Conservation (phyloP, 2,797 vertebrate species). For the Hippoglossus hippoglossus region DNA sequence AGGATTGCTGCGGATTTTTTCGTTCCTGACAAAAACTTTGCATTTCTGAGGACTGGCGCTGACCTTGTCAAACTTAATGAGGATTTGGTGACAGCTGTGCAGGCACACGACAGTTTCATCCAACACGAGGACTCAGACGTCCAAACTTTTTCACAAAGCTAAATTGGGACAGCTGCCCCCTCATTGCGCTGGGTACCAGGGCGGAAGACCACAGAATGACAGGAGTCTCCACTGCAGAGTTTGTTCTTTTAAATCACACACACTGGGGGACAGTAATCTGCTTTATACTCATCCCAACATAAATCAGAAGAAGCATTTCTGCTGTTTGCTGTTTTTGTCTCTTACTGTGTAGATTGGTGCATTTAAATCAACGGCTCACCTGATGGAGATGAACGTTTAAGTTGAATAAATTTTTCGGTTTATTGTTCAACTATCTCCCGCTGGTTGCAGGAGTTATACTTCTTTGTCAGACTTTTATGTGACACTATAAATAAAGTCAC, state of each 20-base stretch:
- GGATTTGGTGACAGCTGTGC: constrained; percentile 36
- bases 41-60: constrained; percentile 24
- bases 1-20: background rate
- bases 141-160: constrained; percentile 31
- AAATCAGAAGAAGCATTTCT: background rate
- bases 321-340: background rate
- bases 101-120: constrained; percentile 17
- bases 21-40: background rate
- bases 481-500: constrained; percentile 13
- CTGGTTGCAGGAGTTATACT: background rate
- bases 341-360: constrained; percentile 5
- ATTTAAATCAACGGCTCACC: constrained; percentile 8
- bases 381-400: constrained; percentile 17
- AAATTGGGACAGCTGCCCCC: constrained; percentile 29
- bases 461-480: background rate
- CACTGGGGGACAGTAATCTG: constrained; percentile 4
- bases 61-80: constrained; percentile 54
- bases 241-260: background rate
- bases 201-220: constrained; percentile 25
- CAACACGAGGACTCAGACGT: constrained; percentile 17
- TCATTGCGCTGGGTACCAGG: constrained; percentile 21
- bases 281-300: background rate
- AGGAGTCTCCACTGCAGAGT: background rate
- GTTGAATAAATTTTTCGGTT: constrained; percentile 38
- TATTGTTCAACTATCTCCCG: constrained; percentile 15